Conservation (phyloP, 1,140 invertebrate genomes). For the Venturia canescens region DNA sequence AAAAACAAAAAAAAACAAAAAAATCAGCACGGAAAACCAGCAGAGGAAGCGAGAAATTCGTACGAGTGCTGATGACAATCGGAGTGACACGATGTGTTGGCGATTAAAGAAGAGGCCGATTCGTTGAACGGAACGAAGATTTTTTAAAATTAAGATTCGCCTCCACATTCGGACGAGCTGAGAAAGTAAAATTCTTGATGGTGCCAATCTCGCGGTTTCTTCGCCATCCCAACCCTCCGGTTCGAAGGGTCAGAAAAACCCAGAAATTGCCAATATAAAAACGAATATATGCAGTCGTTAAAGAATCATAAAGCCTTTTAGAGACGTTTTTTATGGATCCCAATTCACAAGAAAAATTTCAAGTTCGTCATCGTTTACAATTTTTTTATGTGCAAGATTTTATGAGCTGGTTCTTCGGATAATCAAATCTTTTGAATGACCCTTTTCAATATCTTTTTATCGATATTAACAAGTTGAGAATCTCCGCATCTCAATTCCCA, state of each 20-base stretch:
- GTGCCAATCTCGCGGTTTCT: background rate
- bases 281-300: no score
- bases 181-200: background rate
- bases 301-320: no score
- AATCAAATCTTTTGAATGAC: no score
- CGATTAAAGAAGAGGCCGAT: background rate
- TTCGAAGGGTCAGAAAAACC: background rate
- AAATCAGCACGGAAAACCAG: no score
- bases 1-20: background rate
- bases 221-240: background rate
- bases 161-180: no score
- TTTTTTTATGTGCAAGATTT: no score
- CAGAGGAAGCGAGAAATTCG: background rate
- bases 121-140: background rate
- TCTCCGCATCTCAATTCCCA: background rate
- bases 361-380: no score
- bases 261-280: no score
- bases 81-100: slow-evolving; percentile 21
- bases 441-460: background rate
- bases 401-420: no score
- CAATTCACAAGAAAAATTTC: no score
- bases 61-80: slow-evolving; percentile 9
- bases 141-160: background rate
- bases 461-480: background rate
- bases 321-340: no score